Conservation (phyloP, 2,797 vertebrate species). For the Ambastaia sidthimunki region DNA sequence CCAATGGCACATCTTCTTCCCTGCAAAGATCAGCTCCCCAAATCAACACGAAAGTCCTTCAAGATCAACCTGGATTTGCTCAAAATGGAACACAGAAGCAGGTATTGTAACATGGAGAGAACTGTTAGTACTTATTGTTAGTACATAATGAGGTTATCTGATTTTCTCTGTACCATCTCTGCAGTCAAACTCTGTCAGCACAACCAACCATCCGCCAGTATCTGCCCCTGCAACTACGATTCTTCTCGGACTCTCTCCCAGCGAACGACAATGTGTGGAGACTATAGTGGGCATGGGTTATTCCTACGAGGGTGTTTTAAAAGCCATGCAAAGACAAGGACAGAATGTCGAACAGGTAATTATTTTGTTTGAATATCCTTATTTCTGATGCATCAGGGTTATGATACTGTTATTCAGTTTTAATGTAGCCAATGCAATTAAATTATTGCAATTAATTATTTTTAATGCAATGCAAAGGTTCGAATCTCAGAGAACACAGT, state of each 20-base stretch:
- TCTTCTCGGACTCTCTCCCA: constrained; percentile 84
- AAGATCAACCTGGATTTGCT: constrained; percentile 63
- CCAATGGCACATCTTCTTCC: constrained; percentile 81
- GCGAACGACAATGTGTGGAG: constrained; percentile 89
- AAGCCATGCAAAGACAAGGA: constrained; percentile 96
- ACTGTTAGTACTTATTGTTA: neutral
- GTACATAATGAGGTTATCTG: neutral
- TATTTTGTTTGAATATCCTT: neutral
- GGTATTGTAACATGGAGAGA: constrained; percentile 57
- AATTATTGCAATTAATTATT: too few species aligned
- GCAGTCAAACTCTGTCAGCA: constrained; percentile 64
- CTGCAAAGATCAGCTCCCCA: constrained; percentile 75
- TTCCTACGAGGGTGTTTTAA: constrained; percentile 88
- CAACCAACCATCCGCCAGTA: constrained; percentile 55
- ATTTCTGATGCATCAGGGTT: neutral
- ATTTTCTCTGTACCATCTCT: neutral
- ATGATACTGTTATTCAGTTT: neutral
- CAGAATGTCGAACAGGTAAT: constrained; percentile 95
- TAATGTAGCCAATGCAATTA: too few species aligned
- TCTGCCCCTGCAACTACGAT: constrained; percentile 69
- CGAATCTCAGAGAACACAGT: too few species aligned
- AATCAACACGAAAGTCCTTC: constrained; percentile 66
- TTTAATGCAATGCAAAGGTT: too few species aligned
- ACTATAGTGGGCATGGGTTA: constrained; percentile 95
- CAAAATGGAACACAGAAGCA: constrained; percentile 72